Percentiles rank a stretch among this genome's conserved stretches.
phyloP scores from a whole-genome alignment of 2,797 vertebrate species.

The Chiloscyllium punctatum region DNA sequence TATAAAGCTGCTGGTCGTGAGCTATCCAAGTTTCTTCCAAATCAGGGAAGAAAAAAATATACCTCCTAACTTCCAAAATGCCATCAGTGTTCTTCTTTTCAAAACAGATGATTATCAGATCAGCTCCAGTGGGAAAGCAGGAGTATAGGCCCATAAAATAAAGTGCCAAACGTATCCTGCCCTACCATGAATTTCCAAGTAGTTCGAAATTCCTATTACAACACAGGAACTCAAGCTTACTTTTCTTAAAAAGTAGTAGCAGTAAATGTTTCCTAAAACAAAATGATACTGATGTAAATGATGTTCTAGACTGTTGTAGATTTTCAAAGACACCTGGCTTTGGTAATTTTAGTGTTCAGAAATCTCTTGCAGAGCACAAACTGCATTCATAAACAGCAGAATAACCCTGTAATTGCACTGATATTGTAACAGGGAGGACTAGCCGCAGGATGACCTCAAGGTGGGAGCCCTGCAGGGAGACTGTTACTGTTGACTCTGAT shows the following conservation, averaged over 20 bases:
- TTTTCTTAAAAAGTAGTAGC: background rate
- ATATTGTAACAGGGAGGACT: background rate
- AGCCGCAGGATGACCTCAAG: background rate
- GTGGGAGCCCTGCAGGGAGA: background rate
- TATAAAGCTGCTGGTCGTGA: too few relatives aligned
- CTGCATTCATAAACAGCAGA: background rate
- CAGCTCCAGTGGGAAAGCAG: too few relatives aligned
- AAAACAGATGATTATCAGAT: too few relatives aligned
- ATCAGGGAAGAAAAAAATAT: too few relatives aligned
- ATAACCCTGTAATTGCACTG: background rate
- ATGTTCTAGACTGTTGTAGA: background rate
- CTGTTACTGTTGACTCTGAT: background rate
- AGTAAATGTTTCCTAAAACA: background rate
- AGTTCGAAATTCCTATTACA: background rate
- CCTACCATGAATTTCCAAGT: background rate
- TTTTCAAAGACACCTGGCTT: background rate
- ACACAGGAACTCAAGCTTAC: background rate
- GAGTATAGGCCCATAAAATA: background rate
- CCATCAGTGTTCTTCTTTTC: too few relatives aligned
- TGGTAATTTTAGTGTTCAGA: background rate
- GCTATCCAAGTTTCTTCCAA: too few relatives aligned
- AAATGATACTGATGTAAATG: background rate
- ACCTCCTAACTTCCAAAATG: too few relatives aligned
- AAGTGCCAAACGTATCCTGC: background rate
- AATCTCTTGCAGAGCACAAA: background rate